phyloP scores from a whole-genome alignment of 2,797 vertebrate genomes.

The Sylvia borin region DNA sequence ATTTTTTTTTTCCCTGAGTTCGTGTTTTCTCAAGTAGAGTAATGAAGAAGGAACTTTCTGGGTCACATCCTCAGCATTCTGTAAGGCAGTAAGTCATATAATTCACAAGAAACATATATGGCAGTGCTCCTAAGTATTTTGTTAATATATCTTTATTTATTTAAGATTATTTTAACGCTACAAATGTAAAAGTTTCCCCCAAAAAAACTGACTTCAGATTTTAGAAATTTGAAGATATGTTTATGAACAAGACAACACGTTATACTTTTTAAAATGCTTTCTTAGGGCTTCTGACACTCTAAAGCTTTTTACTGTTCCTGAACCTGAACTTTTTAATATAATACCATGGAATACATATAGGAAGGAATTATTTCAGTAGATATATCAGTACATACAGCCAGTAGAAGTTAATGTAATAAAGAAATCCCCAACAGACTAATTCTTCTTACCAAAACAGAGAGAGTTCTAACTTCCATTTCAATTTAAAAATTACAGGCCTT shows the following conservation, averaged over 20 bases:
- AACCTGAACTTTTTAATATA: not conserved
- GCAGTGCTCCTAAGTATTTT: not conserved
- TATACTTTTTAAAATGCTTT: not conserved
- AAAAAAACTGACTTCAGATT: not conserved
- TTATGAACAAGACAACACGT: not conserved
- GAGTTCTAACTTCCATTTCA: not conserved
- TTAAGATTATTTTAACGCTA: not conserved
- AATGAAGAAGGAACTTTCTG: not conserved
- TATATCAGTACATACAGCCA: not conserved
- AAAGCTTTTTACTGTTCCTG: not conserved
- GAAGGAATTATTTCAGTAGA: not conserved
- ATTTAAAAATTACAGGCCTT: slow-evolving; percentile 34
- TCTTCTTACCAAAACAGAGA: not conserved
- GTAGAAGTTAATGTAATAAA: not conserved
- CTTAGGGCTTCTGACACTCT: not conserved
- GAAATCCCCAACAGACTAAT: not conserved
- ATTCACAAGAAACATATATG: not conserved
- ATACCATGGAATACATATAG: not conserved
- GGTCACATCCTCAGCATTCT: not conserved
- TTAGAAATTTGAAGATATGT: not conserved
- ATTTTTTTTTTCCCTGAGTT: not conserved
- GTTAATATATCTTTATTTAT: not conserved
- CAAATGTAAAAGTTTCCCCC: not conserved
- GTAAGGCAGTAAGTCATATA: not conserved
- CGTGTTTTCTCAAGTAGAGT: not conserved